Evolutionary conservation across 2,797 vertebrate genomes (phyloP).

Genomic region (Cheracebus regulus): DNA sequence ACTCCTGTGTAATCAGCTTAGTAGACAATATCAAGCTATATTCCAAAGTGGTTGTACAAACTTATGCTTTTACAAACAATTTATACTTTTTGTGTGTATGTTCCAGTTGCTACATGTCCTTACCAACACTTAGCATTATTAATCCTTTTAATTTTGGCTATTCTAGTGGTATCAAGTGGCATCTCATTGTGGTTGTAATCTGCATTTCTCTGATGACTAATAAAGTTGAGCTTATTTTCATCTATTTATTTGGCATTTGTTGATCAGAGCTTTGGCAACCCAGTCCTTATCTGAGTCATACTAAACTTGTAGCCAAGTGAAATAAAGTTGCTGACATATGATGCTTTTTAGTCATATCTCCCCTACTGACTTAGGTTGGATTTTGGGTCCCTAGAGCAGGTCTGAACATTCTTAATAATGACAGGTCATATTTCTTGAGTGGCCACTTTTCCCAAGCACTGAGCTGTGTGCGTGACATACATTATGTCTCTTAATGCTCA

Average conservation of each 20-base stretch:
- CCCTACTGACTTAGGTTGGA: neutral
- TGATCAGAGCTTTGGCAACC: slow-evolving; percentile 1
- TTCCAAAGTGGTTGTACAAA: neutral
- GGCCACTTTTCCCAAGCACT: neutral
- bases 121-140: slow-evolving; percentile 4
- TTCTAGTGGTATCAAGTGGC: neutral
- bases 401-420: neutral
- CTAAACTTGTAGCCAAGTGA: slow-evolving; percentile 1
- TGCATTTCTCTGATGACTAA: neutral
- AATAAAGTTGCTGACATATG: neutral
- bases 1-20: neutral
- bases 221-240: neutral
- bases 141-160: neutral
- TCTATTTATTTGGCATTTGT: neutral
- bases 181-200: neutral
- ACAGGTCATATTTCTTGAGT: neutral
- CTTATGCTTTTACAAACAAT: neutral
- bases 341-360: neutral
- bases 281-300: slow-evolving; percentile 32
- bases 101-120: neutral
- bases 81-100: neutral
- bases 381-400: neutral
- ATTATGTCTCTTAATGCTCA: neutral
- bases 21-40: neutral
- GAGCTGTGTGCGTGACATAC: neutral